Conservation (phyloP, 1,140 invertebrate genomes). For the Schlechtendalia chinensis region DNA sequence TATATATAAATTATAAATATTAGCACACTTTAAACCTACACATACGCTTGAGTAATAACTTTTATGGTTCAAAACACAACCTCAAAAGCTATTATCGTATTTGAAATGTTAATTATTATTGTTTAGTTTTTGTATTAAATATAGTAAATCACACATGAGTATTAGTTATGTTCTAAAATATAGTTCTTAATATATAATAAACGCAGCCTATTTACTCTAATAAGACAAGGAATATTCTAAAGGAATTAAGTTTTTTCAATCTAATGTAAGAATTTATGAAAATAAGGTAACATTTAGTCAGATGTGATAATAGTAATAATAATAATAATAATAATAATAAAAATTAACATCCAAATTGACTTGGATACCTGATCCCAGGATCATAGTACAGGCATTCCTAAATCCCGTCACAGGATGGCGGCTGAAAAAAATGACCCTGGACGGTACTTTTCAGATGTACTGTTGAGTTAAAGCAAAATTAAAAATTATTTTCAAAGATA, state of each 20-base stretch:
- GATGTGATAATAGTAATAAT: not conserved
- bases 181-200: conserved; percentile 36
- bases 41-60: not conserved
- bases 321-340: conserved; percentile 10
- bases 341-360: conserved; percentile 33
- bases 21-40: not conserved
- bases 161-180: conserved; percentile 17
- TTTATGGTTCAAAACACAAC: not conserved
- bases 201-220: conserved; percentile 13
- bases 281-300: conserved; percentile 8
- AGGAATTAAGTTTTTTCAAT: conserved; percentile 8
- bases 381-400: conserved; percentile 46
- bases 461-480: conserved; percentile 48
- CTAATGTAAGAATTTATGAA: conserved; percentile 3
- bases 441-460: conserved; percentile 46
- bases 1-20: not conserved
- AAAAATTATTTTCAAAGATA: conserved; percentile 29
- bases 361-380: conserved; percentile 30
- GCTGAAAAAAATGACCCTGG: conserved; percentile 46
- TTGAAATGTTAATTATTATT: not conserved
- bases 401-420: conserved; percentile 45
- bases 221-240: conserved; percentile 7
- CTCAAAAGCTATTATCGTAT: not conserved
- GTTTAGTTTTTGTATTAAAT: not conserved
- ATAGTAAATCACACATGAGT: conserved; percentile 12